Conservation (phyloP, 2,113 vertebrate genomes). For the Canis aureus region DNA sequence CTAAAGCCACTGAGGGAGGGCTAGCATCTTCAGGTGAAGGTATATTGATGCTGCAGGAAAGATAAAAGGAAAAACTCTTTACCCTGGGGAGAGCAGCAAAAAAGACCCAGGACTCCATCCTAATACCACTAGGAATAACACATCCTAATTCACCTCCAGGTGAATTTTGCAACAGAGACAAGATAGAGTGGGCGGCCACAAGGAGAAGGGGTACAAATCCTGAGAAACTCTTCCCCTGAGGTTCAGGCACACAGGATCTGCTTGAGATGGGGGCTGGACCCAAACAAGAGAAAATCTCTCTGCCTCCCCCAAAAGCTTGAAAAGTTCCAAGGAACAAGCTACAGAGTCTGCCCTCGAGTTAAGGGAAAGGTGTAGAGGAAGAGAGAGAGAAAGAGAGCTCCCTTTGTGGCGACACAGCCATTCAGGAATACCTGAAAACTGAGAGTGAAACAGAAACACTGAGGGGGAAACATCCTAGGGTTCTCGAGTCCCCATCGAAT, state of each 20-base stretch:
- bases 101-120: neutral
- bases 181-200: neutral
- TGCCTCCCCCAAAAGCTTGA: neutral
- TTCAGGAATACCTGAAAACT: neutral
- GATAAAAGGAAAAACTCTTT: neutral
- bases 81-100: neutral
- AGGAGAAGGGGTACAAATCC: neutral
- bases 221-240: neutral
- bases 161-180: neutral
- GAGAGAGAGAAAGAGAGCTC: fast-evolving
- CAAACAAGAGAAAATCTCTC: neutral
- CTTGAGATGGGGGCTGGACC: fast-evolving
- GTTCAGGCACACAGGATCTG: neutral
- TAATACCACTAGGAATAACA: neutral
- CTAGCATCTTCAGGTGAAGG: neutral
- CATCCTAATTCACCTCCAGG: too few species aligned
- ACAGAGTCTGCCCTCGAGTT: fast-evolving
- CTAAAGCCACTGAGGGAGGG: neutral
- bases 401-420: too few species aligned
- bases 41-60: neutral
- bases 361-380: neutral
- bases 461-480: neutral
- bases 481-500: neutral
- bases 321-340: neutral
- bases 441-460: neutral